Base-by-base conservation (phyloP, 2,888 invertebrate genomes). In the Molorchus minor region DNA sequence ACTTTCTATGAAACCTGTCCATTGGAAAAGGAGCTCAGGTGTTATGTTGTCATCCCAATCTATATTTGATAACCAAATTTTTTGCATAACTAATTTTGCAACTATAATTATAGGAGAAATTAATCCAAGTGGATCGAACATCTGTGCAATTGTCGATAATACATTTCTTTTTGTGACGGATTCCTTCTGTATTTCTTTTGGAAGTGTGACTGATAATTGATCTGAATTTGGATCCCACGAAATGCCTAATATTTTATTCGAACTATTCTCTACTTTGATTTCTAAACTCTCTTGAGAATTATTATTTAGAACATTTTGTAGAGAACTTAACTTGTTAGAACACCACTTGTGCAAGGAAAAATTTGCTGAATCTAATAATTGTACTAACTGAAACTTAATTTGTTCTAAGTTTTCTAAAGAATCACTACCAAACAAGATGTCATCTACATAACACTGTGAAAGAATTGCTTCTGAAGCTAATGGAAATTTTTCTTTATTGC, bases 71-170 rank as follows among this genome's bases (percentile, higher is more conserved):
- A 7, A 16, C 38, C 38, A 38, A 16, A 38, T 38, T 38, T 16
- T 17, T 38, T 38, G 38, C 38, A 38, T 38, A 16, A 38, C 15
- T 17, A 38, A 3, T 38, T 38, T 38, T 2, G 38, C 38, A 16
- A 16, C 8, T 2, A 38, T 17, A 16, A 38, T 36, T 2, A 36
- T 15, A 15, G 36, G 36, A 13, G 13, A 13, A 13, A 36, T 36
- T 36, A 36, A 36, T 12, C 36, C 36, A 36, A 36, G 36, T 12
- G 36, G 36, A 36, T 36, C 36, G 15, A 36, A 36, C 36, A 36
- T 36, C 7, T 36, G 4, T 12, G 36, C 36, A 5, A 36, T 36
- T 36, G 12, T 36, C 15, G 36, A 36, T 15, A 36, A n/a, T 2
- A 36, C 36, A 36, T 3, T 10, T 36, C 36, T 36, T 36, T 36